Percentiles rank a stretch among this genome's conserved stretches.
phyloP scores from a whole-genome alignment of 2,113 vertebrate species.

The Petrocephalus microphthalmus region DNA sequence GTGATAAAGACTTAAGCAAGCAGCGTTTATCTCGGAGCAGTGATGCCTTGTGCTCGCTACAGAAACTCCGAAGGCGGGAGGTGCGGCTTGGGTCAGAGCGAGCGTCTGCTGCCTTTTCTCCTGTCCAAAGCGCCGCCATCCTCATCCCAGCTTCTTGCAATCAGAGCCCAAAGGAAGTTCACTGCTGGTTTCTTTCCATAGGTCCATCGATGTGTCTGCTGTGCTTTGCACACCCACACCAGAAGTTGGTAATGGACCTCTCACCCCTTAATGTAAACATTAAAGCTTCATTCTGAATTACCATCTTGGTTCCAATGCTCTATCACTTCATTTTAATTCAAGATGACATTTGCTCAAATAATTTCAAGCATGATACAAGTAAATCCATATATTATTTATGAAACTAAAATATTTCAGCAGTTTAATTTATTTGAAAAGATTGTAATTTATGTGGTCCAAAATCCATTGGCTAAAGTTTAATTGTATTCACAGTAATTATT shows the following conservation, averaged over 20 bases:
- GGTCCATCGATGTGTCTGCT: too few relatives aligned
- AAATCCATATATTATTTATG: constrained; percentile 34
- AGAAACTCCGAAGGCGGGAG: background rate
- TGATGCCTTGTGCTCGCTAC: background rate
- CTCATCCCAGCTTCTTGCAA: background rate
- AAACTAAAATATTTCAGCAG: constrained; percentile 36
- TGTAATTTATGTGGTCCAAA: constrained; percentile 38
- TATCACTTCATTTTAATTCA: background rate
- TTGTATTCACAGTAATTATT: background rate
- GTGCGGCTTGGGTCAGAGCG: background rate
- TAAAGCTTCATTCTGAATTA: background rate
- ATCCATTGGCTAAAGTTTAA: constrained; percentile 13
- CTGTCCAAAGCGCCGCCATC: background rate
- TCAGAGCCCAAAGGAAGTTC: background rate
- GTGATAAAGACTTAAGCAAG: background rate
- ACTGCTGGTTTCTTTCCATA: background rate
- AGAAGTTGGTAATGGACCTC: background rate
- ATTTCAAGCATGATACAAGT: constrained; percentile 6
- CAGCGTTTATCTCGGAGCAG: background rate
- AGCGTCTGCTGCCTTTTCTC: background rate
- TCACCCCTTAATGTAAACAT: background rate
- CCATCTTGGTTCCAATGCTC: background rate
- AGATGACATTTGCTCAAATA: constrained; percentile 19
- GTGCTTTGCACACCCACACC: background rate
- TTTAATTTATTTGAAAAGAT: constrained; percentile 45